Base-by-base conservation (phyloP, 2,888 invertebrate genomes). In the Andrena camellia region DNA sequence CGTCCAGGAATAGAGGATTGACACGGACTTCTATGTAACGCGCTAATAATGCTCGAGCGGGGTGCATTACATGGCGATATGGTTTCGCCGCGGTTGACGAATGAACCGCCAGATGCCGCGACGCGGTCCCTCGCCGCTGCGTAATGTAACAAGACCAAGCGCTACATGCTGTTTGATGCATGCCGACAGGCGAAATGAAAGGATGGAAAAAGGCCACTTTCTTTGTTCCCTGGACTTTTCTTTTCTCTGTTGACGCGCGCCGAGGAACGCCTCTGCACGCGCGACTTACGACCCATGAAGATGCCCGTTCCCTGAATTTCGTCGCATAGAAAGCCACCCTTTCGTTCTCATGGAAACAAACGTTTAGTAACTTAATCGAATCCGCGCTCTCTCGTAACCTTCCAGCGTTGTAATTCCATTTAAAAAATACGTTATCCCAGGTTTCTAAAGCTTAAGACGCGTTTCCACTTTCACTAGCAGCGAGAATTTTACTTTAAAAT, bases 81-180 rank as follows among this genome's bases (percentile, higher is more conserved):
- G 50, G 42, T 50, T 54, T 66, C 26, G 52, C n/a, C 48, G 13
- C 20, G 48, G 71, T 54, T 81, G 35, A 8, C 13, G 2, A 66
- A 62, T 5, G 20, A 35, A 62, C 60, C 60, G 13, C 33, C 48
- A 80, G 80, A 78, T 80, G 79, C 54, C 80, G 79, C 52, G 10
- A 13, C 20, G 8, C 29, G 33, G 52, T 48, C 20, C 23, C 54
- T 42, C 13, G 23, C 23, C 52, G 52, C 76, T 60, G 54, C 50
- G 7, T 77, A 63, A 69, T 66, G 23, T 17, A 78, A 78, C 57
- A 69, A 68, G 17, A 63, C 26, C 29, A 35, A 54, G 70, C 20
- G 52, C 64, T 80, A 60, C 29, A 60, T 59, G 35, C 10, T 50
- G 26, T 60, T 42, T 59, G 35, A 79, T 66, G 29, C 35, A 66